Base-by-base conservation (phyloP, 2,888 invertebrate genomes). In the Nephrotoma appendiculata region DNA sequence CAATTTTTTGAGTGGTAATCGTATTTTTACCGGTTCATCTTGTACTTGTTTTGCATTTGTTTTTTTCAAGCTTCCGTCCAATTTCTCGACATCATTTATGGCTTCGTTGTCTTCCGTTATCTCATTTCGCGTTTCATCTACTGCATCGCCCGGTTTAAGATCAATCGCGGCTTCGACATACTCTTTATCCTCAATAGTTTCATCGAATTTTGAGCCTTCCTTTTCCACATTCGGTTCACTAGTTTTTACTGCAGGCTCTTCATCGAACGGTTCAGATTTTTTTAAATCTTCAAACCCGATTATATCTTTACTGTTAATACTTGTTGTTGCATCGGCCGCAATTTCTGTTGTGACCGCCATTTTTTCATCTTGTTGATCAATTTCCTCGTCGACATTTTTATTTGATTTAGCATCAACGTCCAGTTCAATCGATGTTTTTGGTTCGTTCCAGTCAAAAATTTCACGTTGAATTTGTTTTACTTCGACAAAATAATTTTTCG, bases 401-500 rank as follows among this genome's bases (percentile, higher is more conserved):
- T 11, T 45, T 9, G 44, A n/a, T 85, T 85, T 19, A 11, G 43
- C 4, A 15, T 84, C 52, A 0, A 84, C 44, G 19, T 45, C 11
- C n/a, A 45, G 12, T n/a, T 85, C 45, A 19, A 41, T 19, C 43
- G 42, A 48, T 5, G 89, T 89, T 85, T 89, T 89, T 4, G 90
- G 89, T 31, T 90, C 90, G 86, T 88, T 89, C 90, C 90, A 90
- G 44, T 91, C 90, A 86, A 89, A 90, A 5, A 89, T 89, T 42
- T 89, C 89, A 2, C 89, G 88, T 44, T 88, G 90, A 5, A 91
- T 90, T 83, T 91, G 94, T 88, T 93, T 93, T 0, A 95, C 94
- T 52, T 94, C 94, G 85, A 94, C 94, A 83, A 93, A 90, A 88
- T 95, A 95, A 89, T 93, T 93, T 86, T 94, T 92, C 89, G 92